phyloP scores from a whole-genome alignment of 2,113 vertebrate species.

The Pristiophorus japonicus region DNA sequence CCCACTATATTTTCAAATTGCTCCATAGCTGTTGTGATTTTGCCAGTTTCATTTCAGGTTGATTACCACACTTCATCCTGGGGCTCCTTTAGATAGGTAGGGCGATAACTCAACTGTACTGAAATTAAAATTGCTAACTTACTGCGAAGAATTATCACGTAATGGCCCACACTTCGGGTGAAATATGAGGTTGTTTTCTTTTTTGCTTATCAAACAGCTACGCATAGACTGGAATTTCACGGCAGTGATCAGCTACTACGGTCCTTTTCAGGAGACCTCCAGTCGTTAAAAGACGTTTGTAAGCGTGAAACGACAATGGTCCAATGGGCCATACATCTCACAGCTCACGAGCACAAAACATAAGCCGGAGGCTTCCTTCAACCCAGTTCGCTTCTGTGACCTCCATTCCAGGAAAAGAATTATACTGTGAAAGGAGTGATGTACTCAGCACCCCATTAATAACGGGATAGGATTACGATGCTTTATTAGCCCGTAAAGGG shows the following conservation, averaged over 20 bases:
- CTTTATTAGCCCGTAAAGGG: no score
- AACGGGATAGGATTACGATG: no score
- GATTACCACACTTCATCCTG: background rate
- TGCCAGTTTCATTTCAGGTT: conserved; percentile 13
- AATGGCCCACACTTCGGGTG: background rate
- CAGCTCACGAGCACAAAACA: no score
- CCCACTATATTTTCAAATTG: background rate
- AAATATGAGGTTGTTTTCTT: background rate
- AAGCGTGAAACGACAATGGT: background rate
- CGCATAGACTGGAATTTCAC: no score
- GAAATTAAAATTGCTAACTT: conserved; percentile 23
- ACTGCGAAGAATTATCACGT: background rate
- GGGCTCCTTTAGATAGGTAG: background rate
- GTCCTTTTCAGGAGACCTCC: background rate
- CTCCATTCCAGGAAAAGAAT: no score
- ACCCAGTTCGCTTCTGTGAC: no score
- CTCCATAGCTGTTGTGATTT: background rate
- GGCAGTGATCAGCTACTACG: no score
- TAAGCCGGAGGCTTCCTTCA: no score
- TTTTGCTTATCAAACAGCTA: background rate
- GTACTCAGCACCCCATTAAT: no score
- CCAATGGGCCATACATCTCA: no score
- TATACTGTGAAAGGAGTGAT: no score
- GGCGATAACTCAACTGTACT: background rate
- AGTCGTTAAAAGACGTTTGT: background rate